Conservation (phyloP, 2,888 invertebrate genomes). For the Slavum lentiscoides region DNA sequence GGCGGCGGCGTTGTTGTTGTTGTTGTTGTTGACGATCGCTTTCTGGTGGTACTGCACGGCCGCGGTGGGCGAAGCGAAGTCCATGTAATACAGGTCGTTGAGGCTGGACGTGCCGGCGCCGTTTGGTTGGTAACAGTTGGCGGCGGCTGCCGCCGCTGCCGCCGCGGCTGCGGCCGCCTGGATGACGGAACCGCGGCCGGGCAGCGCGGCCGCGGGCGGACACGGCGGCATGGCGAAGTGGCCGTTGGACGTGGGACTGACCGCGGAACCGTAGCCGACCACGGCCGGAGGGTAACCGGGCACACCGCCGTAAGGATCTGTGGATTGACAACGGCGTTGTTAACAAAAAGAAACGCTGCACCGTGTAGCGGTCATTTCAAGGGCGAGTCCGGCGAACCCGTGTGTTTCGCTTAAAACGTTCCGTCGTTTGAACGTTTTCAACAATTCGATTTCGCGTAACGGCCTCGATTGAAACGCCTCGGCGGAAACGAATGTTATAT, state of each 20-base stretch:
- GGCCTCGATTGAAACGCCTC: not conserved
- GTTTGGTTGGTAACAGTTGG: slow-evolving; percentile 44
- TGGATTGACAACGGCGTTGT: not conserved
- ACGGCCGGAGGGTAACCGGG: too few species aligned
- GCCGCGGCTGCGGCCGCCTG: slow-evolving; percentile 27
- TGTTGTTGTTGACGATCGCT: slow-evolving; percentile 1
- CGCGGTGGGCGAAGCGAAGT: slow-evolving; percentile 18
- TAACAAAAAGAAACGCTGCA: too few species aligned
- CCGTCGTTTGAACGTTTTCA: not conserved
- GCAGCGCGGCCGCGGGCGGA: slow-evolving; percentile 26
- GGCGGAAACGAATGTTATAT: not conserved
- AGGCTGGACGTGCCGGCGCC: slow-evolving; percentile 31
- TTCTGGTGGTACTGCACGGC: slow-evolving; percentile 42
- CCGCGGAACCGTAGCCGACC: slow-evolving; percentile 37
- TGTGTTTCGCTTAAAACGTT: too few species aligned
- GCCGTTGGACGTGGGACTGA: slow-evolving; percentile 38
- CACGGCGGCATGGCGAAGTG: slow-evolving; percentile 51
- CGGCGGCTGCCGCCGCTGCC: slow-evolving; percentile 17
- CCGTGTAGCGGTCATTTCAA: slow-evolving; percentile 26
- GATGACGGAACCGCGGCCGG: slow-evolving; percentile 47
- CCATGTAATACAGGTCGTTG: slow-evolving; percentile 44
- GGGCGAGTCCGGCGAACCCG: not conserved
- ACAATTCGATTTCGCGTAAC: not conserved
- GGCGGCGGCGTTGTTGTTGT: too few species aligned
- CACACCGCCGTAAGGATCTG: slow-evolving; percentile 37